phyloP scores from a whole-genome alignment of 2,888 invertebrate genomes.

The Tenthredo distinguenda region DNA sequence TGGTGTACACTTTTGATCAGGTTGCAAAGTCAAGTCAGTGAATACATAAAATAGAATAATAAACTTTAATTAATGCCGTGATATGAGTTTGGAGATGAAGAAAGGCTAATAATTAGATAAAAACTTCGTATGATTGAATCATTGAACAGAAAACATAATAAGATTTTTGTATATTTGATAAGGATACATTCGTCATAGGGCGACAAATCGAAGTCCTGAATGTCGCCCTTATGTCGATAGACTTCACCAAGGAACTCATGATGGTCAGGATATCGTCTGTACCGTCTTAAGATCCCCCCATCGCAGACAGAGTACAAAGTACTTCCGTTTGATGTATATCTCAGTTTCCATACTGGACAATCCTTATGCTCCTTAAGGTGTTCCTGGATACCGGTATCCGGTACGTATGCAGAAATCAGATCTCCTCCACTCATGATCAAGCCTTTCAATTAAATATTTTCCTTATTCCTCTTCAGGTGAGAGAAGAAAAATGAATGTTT shows the following conservation, averaged over 20 bases:
- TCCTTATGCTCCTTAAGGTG: slow-evolving; percentile 75
- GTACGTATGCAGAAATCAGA: slow-evolving; percentile 77
- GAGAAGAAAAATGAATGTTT: slow-evolving; percentile 43
- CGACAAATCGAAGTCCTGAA: slow-evolving; percentile 79
- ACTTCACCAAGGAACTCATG: slow-evolving; percentile 78
- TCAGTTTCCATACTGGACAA: slow-evolving; percentile 77
- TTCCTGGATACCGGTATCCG: slow-evolving; percentile 77
- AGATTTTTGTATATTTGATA: slow-evolving; percentile 55
- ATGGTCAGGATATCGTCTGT: slow-evolving; percentile 78
- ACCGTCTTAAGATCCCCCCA: slow-evolving; percentile 76
- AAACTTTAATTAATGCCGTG: background rate
- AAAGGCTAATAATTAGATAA: background rate
- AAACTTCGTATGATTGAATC: background rate
- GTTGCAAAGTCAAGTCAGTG: background rate
- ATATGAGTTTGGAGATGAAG: background rate
- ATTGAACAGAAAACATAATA: background rate
- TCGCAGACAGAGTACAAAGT: slow-evolving; percentile 77
- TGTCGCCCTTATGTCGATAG: slow-evolving; percentile 77
- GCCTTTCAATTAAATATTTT: slow-evolving; percentile 67
- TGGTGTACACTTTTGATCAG: background rate
- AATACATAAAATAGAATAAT: background rate
- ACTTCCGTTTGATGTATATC: slow-evolving; percentile 78
- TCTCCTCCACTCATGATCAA: slow-evolving; percentile 78
- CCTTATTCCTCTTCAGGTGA: slow-evolving; percentile 36
- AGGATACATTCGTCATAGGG: slow-evolving; percentile 80